phyloP scores from a whole-genome alignment of 2,797 vertebrate genomes.

The Acipenser transmontanus region DNA sequence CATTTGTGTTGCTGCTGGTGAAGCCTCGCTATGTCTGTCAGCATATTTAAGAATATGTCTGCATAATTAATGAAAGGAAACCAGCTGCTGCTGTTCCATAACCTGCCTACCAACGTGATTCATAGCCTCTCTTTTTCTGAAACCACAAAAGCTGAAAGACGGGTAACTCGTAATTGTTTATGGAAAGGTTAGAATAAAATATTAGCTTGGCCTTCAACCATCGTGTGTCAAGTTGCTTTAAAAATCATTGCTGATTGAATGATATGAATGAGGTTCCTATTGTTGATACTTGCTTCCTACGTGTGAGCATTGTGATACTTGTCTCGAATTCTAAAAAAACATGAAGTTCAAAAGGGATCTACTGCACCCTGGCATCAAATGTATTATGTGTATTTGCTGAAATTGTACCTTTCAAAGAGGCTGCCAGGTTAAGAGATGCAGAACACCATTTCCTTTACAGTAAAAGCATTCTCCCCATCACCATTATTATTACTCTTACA shows the following conservation, averaged over 20 bases:
- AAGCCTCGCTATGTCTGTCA: conserved; percentile 10
- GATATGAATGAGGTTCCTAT: not conserved
- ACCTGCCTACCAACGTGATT: conserved; percentile 1
- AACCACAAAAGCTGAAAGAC: conserved; percentile 35
- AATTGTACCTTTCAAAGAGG: too few relatives aligned
- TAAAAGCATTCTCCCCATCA: too few relatives aligned
- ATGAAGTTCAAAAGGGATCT: too few relatives aligned
- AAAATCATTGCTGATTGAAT: not conserved
- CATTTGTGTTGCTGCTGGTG: not conserved
- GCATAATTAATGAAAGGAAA: conserved; percentile 12
- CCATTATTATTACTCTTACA: not conserved
- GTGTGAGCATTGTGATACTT: not conserved
- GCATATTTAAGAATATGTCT: conserved; percentile 7
- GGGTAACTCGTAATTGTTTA: conserved; percentile 23
- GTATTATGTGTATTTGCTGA: too few relatives aligned
- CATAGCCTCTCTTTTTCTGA: conserved; percentile 14
- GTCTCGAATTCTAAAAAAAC: too few relatives aligned
- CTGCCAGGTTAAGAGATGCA: too few relatives aligned
- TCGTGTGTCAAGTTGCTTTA: not conserved
- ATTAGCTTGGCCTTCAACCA: not conserved
- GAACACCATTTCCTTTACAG: too few relatives aligned
- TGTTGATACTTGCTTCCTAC: not conserved
- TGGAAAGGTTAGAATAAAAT: conserved; percentile 5
- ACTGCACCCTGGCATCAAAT: too few relatives aligned
- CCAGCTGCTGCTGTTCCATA: conserved; percentile 11